phyloP scores from a whole-genome alignment of 2,888 invertebrate genomes.

The Pyrrhia umbra region DNA sequence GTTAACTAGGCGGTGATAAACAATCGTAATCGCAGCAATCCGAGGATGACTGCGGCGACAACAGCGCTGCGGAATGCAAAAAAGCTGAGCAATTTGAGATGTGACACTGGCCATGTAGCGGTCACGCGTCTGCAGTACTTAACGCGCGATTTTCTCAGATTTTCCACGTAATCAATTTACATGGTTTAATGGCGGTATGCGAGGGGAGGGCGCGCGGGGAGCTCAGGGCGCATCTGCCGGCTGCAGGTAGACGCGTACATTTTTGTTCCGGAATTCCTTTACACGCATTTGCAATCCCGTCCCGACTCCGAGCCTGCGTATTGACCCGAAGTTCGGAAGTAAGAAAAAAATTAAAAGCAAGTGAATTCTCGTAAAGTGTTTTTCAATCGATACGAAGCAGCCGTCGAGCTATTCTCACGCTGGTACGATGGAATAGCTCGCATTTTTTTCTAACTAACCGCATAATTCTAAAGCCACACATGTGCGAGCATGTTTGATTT shows the following conservation, averaged over 20 bases:
- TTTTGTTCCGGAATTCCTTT: slow-evolving; percentile 88
- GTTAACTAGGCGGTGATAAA: slow-evolving; percentile 72
- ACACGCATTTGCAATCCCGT: slow-evolving; percentile 88
- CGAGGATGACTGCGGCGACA: slow-evolving; percentile 70
- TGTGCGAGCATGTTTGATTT: slow-evolving; percentile 69
- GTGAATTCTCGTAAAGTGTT: slow-evolving; percentile 42
- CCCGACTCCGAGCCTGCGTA: slow-evolving; percentile 64
- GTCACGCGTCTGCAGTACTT: slow-evolving; percentile 77
- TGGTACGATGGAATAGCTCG: slow-evolving; percentile 60
- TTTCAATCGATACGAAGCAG: slow-evolving; percentile 44
- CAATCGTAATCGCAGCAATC: slow-evolving; percentile 78
- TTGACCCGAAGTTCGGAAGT: slow-evolving; percentile 63
- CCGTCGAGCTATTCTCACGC: slow-evolving; percentile 60
- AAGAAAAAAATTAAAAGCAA: slow-evolving; percentile 52
- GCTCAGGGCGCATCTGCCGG: slow-evolving; percentile 74
- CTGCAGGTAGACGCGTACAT: slow-evolving; percentile 84
- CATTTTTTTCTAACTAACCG: slow-evolving; percentile 74
- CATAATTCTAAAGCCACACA: slow-evolving; percentile 71
- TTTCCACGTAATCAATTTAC: slow-evolving; percentile 88
- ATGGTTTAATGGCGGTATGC: slow-evolving; percentile 78
- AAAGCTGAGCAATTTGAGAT: slow-evolving; percentile 77
- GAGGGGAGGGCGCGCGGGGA: slow-evolving; percentile 62
- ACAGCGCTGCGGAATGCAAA: slow-evolving; percentile 78
- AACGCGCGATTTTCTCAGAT: slow-evolving; percentile 85
- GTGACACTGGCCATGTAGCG: slow-evolving; percentile 72